Base-by-base conservation (phyloP, 2,113 vertebrate species). In the Eira barbara region DNA sequence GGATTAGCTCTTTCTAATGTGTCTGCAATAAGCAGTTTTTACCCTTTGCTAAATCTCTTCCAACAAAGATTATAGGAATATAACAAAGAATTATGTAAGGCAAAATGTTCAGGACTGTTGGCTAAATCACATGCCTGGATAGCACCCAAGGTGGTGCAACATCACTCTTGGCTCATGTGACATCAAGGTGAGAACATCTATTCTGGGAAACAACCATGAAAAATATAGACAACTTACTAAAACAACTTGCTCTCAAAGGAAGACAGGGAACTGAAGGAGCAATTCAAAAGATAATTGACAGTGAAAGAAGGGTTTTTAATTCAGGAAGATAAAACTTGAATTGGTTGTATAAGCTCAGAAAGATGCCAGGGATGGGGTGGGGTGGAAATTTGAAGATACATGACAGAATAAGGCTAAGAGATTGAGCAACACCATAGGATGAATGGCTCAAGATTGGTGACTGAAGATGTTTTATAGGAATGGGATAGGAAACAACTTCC, bases 181-280 rank as follows among this genome's bases (percentile, higher is more conserved):
- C 82, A 84, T 67, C 74, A 80, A 95, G 61, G 61, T 97, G 55
- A 96, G 88, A 87, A 69, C 36, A 76, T 84, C 57, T 95, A 61
- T 83, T 97, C 87, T 92, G 47, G n/a, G 21, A 92, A 92, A 92
- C 47, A 86, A 73, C 25, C 14, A 76, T 92, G 42, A 97, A 85
- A 82, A 76, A 73, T 90, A 79, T 21, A 61, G 55, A 78, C 61
- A 61, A 55, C 81, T 96, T 61, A 94, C 59, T 55, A 89, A 78
- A 95, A 92, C 45, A 61, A 71, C n/a, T 73, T 90, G 61, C 84
- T 90, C 83, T 95, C 65, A 90, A 94, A 95, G 29, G 27, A 84
- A 87, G 88, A 84, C 20, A 29, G n/a, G n/a, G 14, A 5, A 61
- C 84, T 80, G n/a, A 74, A 76, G 84, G 27, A 96, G 55, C 34